A percentile compares a stretch with the other conserved stretches of the same genome.
Evolutionary conservation across 1,140 invertebrate genomes (phyloP).

Genomic region (Watersipora subatra): DNA sequence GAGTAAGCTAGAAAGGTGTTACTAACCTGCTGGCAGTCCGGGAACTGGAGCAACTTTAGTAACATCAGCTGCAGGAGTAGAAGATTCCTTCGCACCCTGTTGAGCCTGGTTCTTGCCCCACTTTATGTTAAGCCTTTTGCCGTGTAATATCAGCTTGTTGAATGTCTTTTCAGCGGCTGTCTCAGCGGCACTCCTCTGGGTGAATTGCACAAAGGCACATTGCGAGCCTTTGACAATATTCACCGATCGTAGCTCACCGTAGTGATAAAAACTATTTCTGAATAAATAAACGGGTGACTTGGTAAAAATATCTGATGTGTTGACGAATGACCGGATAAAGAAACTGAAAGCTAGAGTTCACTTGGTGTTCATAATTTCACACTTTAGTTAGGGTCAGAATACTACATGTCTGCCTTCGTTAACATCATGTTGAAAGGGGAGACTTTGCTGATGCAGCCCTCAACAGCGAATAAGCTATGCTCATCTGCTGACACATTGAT

Average conservation of each 20-base stretch:
- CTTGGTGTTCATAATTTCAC: too few relatives aligned
- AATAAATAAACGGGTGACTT: constrained; percentile 11
- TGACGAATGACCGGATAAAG: too few relatives aligned
- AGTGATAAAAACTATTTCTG: constrained; percentile 90
- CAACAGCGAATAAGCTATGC: too few relatives aligned
- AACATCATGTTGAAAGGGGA: too few relatives aligned
- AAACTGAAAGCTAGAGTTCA: too few relatives aligned
- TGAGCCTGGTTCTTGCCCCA: constrained; percentile 57
- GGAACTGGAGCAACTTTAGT: constrained; percentile 65
- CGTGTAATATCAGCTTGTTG: constrained; percentile 64
- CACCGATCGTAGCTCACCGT: constrained; percentile 89
- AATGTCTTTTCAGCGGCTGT: constrained; percentile 88
- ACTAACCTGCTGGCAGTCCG: constrained; percentile 52
- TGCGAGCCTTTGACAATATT: constrained; percentile 83
- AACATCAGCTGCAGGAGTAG: constrained; percentile 25
- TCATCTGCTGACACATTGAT: too few relatives aligned
- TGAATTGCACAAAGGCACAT: constrained; percentile 96
- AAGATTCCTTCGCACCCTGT: constrained; percentile 22
- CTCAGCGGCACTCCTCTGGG: constrained; percentile 73
- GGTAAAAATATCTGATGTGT: too few relatives aligned
- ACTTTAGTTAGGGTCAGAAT: too few relatives aligned
- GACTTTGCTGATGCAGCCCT: too few relatives aligned
- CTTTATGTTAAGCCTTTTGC: constrained; percentile 70
- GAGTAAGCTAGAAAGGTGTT: neutral
- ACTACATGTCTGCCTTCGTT: too few relatives aligned